Conservation (phyloP, 2,797 vertebrate species). For the Lepidocolaptes lacrymiger region DNA sequence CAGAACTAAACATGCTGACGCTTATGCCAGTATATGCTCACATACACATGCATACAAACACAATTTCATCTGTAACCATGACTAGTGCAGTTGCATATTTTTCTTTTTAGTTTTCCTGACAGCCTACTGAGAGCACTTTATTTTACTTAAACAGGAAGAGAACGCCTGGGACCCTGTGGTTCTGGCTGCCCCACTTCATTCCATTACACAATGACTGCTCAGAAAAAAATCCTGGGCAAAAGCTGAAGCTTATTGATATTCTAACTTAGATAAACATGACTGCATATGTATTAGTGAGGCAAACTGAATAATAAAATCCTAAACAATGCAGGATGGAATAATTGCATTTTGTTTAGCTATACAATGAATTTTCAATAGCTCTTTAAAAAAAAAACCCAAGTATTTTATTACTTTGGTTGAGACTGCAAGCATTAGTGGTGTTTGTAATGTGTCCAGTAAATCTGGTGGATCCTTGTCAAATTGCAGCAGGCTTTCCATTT, state of each 20-base stretch:
- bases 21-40: not conserved
- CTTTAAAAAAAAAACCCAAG: not conserved
- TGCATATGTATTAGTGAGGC: not conserved
- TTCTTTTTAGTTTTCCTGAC: not conserved
- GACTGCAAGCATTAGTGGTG: not conserved
- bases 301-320: not conserved
- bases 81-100: not conserved
- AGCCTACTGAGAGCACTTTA: slow-evolving; percentile 3
- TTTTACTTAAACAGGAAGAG: slow-evolving; percentile 23
- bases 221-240: not conserved
- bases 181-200: not conserved
- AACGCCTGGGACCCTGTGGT: not conserved
- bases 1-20: not conserved
- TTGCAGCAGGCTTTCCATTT: slow-evolving; percentile 36
- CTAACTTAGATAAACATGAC: not conserved
- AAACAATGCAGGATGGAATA: not conserved
- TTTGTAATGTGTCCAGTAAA: slow-evolving; percentile 23
- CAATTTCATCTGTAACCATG: not conserved
- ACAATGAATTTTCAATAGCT: not conserved
- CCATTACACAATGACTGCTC: not conserved
- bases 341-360: not conserved
- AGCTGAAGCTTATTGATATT: not conserved
- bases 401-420: not conserved
- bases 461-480: slow-evolving; percentile 28
- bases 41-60: not conserved